phyloP scores from a whole-genome alignment of 2,113 vertebrate species.

The Egretta garzetta region DNA sequence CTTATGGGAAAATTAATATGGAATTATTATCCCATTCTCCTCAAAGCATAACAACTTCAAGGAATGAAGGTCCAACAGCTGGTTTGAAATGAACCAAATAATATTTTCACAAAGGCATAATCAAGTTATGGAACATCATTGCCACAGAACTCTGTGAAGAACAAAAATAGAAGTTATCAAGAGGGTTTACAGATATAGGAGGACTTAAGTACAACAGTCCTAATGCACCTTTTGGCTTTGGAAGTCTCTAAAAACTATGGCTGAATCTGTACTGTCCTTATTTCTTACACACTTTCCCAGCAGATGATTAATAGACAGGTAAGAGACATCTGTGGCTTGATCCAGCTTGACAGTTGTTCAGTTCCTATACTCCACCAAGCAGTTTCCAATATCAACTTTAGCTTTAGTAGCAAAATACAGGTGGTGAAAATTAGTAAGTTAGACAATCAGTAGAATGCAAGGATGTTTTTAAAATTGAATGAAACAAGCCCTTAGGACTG shows the following conservation, averaged over 20 bases:
- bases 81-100: neutral
- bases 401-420: neutral
- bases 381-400: neutral
- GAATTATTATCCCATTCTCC: neutral
- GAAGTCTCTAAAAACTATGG: neutral
- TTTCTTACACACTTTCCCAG: neutral
- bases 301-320: neutral
- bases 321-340: neutral
- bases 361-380: neutral
- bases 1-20: neutral
- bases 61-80: neutral
- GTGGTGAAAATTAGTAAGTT: neutral
- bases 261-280: neutral
- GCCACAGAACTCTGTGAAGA: neutral
- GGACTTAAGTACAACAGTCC: neutral
- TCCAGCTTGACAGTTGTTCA: neutral
- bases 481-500: neutral
- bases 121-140: neutral
- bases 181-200: neutral
- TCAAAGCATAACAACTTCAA: neutral
- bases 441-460: neutral
- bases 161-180: neutral
- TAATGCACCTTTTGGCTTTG: neutral
- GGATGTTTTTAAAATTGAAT: neutral
- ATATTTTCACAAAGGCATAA: neutral